Base-by-base conservation (phyloP, 2,797 vertebrate genomes). In the Knipowitschia caucasica region DNA sequence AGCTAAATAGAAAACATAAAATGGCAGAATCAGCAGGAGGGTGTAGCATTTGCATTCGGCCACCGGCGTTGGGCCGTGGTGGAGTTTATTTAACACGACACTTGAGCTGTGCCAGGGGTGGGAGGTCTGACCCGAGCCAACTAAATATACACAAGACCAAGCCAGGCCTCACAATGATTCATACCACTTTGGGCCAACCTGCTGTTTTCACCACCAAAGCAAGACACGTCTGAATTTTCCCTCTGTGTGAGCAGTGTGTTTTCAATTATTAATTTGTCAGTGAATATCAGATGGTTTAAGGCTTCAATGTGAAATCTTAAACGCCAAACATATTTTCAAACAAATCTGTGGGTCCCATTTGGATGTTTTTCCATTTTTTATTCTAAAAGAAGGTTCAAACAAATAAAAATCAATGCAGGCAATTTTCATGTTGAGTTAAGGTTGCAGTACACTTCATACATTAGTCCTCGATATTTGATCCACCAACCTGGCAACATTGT, bases 61-160 rank as follows among this genome's bases (percentile, higher is more conserved):
- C 69, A 73, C 69, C 68, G 73, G 54, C 71, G 44, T 50, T 59
- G 67, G 58, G 42, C 52, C 27, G 53, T 43, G 52, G 58, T 71
- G 58, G 56, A 21, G 50, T 79, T 84, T 75, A 81, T 85, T 77
- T 64, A 80, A 80, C 59, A 65, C 75, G 78, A 80, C 75, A 75
- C 30, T 53, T 73, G 62, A 71, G 50, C 50, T 68, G 72, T 64
- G 77, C 77, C 79, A 72, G 68, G 69, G 64, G 77, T 78, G 65
- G 47, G 73, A 80, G 80, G 77, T 84, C 78, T 64, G 52, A 49
- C 44, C 47, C 53, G 34, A 53, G 72, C 53, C n/a, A 33, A 67
- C 60, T 45, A 44, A 59, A 56, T 14, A 46, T 12, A 44, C 31
- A 56, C 34, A 49, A 47, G n/a, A 38, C 25, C 50, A 36, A 29